These are phyloP conservation scores for Brachystomella parvula DNA, from an alignment of 1,140 invertebrate species.

Conservation along the genomic window DNA sequence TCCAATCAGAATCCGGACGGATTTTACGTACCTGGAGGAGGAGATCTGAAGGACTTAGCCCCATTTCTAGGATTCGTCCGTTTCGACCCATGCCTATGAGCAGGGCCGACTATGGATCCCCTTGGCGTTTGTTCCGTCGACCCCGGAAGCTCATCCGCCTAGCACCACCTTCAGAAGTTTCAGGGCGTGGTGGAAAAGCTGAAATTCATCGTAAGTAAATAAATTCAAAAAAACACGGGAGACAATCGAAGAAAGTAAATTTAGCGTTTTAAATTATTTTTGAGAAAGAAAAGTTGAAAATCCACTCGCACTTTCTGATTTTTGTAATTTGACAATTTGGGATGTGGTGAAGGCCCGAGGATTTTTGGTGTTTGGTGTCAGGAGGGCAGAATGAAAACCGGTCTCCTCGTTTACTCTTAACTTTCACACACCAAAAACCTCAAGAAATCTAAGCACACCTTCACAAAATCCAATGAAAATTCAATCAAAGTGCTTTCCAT, in stretches of 20 bases:
- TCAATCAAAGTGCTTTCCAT: conserved; percentile 7
- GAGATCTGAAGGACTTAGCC: not conserved
- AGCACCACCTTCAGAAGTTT: not conserved
- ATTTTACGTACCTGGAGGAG: not conserved
- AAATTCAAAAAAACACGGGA: not conserved
- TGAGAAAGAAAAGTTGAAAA: not conserved
- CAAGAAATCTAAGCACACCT: not conserved
- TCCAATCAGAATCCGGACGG: not conserved
- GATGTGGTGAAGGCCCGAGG: too few relatives aligned
- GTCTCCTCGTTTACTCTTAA: not conserved
- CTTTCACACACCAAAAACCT: not conserved
- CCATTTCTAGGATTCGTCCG: too few relatives aligned
- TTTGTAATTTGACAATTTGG: not conserved
- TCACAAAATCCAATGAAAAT: conserved; percentile 1
- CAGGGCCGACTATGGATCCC: not conserved
- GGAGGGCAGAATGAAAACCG: not conserved
- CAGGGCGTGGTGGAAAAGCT: not conserved
- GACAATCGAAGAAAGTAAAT: not conserved
- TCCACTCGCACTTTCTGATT: conserved; percentile 4
- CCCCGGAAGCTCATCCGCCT: not conserved
- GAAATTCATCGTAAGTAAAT: not conserved
- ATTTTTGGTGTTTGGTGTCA: not conserved
- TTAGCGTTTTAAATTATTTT: not conserved
- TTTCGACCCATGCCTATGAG: not conserved
- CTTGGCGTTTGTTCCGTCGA: not conserved